phyloP scores from a whole-genome alignment of 2,888 invertebrate genomes.

The Ametastegia equiseti region DNA sequence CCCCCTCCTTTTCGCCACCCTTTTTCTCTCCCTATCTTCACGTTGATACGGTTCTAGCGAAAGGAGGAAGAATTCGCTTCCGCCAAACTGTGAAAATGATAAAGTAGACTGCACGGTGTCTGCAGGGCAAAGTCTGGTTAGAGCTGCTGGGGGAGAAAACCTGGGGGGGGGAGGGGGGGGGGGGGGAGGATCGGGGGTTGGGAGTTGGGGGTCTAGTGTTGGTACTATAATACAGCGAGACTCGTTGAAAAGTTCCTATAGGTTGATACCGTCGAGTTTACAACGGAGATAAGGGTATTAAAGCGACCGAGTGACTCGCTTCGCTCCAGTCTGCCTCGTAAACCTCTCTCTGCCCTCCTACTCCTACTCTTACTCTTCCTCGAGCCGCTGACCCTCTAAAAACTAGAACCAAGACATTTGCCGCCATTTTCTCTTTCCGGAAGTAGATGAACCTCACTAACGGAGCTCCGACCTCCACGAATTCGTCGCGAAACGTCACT shows the following conservation, averaged over 20 bases:
- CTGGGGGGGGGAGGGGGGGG: background rate
- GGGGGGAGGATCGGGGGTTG: background rate
- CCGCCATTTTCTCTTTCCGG: conserved; percentile 1
- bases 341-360: conserved; percentile 53
- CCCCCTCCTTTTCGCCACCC: background rate
- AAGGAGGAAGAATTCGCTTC: conserved; percentile 27
- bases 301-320: conserved; percentile 55
- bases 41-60: background rate
- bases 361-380: background rate
- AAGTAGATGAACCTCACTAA: background rate
- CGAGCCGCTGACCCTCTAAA: conserved; percentile 52
- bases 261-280: conserved; percentile 60
- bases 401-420: conserved; percentile 25
- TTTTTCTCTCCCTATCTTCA: background rate
- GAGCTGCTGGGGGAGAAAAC: background rate
- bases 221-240: conserved; percentile 50
- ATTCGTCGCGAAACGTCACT: background rate
- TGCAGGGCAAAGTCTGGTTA: conserved; percentile 25
- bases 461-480: background rate
- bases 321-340: conserved; percentile 57
- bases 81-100: conserved; percentile 37
- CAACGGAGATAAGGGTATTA: conserved; percentile 66
- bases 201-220: background rate
- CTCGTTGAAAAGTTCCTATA: conserved; percentile 61
- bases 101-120: conserved; percentile 37